These are phyloP conservation scores for Gymnocheta viridis DNA, from an alignment of 2,888 invertebrate genomes.

Conservation along the genomic window DNA sequence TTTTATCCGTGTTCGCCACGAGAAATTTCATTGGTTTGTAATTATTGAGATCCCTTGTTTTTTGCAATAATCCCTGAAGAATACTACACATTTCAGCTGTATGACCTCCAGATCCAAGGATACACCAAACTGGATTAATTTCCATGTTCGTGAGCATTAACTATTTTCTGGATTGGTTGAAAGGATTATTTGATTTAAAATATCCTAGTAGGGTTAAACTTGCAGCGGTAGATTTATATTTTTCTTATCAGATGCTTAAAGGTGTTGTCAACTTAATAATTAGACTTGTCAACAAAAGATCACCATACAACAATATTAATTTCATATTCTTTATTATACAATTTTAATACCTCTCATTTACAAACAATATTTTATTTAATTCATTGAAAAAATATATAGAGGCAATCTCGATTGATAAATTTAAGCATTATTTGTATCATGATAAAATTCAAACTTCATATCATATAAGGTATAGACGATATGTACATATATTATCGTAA, in stretches of 20 bases:
- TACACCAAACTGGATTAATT: slow-evolving; percentile 76
- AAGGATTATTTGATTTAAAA: too few relatives aligned
- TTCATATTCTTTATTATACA: too few relatives aligned
- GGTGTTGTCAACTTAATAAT: slow-evolving; percentile 7
- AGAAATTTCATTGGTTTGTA: slow-evolving; percentile 84
- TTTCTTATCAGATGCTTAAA: slow-evolving; percentile 3
- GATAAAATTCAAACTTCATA: too few relatives aligned
- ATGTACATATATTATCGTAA: too few relatives aligned
- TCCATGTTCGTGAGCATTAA: slow-evolving; percentile 35
- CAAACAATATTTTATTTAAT: too few relatives aligned
- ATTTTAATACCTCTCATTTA: too few relatives aligned
- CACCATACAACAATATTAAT: too few relatives aligned
- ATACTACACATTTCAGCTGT: slow-evolving; percentile 96
- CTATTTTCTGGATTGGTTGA: not conserved
- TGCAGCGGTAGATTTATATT: not conserved
- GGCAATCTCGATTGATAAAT: too few relatives aligned
- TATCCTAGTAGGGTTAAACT: slow-evolving; percentile 27
- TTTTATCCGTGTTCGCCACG: slow-evolving; percentile 89
- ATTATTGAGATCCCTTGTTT: slow-evolving; percentile 39
- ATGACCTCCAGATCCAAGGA: slow-evolving; percentile 84
- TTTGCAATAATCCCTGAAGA: slow-evolving; percentile 83
- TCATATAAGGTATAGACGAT: too few relatives aligned
- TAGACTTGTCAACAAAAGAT: too few relatives aligned
- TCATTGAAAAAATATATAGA: too few relatives aligned
- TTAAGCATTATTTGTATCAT: too few relatives aligned